Percentiles rank a stretch among this genome's conserved stretches.
phyloP scores from a whole-genome alignment of 2,888 invertebrate genomes.

The Cheilosia soror region DNA sequence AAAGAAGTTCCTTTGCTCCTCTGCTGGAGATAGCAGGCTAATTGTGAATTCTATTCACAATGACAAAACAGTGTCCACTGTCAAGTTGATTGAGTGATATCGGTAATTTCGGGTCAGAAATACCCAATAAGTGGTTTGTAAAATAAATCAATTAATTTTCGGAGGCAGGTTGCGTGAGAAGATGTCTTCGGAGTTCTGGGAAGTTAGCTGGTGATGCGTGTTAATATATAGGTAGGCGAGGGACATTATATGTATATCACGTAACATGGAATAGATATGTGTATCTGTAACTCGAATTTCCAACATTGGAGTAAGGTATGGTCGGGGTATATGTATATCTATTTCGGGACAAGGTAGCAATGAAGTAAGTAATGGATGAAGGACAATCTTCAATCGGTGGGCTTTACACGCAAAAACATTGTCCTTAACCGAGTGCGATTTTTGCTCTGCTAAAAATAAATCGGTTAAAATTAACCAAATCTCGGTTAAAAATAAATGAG shows the following conservation, averaged over 20 bases:
- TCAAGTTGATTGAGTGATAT: slow-evolving; percentile 74
- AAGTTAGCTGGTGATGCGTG: background rate
- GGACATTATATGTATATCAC: slow-evolving; percentile 14
- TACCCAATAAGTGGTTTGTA: slow-evolving; percentile 50
- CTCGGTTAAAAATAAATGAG: too few species aligned
- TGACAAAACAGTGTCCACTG: slow-evolving; percentile 51
- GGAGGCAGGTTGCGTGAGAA: slow-evolving; percentile 37
- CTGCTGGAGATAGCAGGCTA: slow-evolving; percentile 35
- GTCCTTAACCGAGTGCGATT: too few species aligned
- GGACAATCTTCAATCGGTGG: too few species aligned
- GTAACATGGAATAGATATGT: background rate
- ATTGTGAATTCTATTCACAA: slow-evolving; percentile 61
- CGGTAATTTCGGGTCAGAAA: slow-evolving; percentile 48
- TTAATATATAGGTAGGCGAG: background rate
- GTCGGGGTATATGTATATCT: too few species aligned
- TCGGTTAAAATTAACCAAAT: too few species aligned
- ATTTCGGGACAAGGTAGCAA: too few species aligned
- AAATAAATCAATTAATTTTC: slow-evolving; percentile 70
- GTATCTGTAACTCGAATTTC: too few species aligned
- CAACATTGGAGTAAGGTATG: too few species aligned
- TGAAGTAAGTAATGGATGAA: too few species aligned
- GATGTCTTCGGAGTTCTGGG: slow-evolving; percentile 5
- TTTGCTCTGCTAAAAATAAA: too few species aligned
- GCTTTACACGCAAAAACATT: too few species aligned
- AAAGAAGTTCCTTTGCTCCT: slow-evolving; percentile 30